These are phyloP conservation scores for Drosophila falleni DNA, from an alignment of 2,888 invertebrate genomes.

Conservation along the genomic window DNA sequence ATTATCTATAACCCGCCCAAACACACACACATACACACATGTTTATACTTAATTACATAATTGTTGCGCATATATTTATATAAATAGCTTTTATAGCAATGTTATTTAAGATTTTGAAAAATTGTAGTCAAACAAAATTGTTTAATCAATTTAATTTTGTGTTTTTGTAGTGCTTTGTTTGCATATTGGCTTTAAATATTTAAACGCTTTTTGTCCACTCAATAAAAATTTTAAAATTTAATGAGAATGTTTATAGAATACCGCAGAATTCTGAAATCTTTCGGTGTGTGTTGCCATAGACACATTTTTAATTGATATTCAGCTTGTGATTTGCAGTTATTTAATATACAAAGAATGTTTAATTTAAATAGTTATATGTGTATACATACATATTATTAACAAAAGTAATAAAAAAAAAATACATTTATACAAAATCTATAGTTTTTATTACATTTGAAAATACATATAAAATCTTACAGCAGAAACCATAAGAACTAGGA, in stretches of 20 bases:
- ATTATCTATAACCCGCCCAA: conserved; percentile 49
- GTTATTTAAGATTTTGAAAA: conserved; percentile 62
- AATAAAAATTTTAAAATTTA: conserved; percentile 55
- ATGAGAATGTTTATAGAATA: conserved; percentile 25
- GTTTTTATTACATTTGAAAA: too few relatives aligned
- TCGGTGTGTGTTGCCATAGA: conserved; percentile 8
- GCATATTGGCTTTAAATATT: conserved; percentile 61
- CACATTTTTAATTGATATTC: conserved; percentile 73
- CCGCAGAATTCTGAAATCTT: background rate
- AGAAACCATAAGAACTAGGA: too few relatives aligned
- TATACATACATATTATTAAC: conserved; percentile 50
- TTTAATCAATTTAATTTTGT: conserved; percentile 71
- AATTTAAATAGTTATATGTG: conserved; percentile 45
- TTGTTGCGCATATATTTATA: conserved; percentile 66
- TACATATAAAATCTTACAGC: too few relatives aligned
- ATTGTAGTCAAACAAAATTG: conserved; percentile 68
- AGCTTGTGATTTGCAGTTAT: conserved; percentile 82
- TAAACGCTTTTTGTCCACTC: conserved; percentile 64
- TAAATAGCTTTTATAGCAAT: conserved; percentile 77
- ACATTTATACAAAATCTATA: conserved; percentile 58
- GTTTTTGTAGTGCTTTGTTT: conserved; percentile 69
- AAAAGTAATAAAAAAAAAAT: conserved; percentile 47
- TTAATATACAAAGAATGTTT: conserved; percentile 54
- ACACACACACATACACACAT: conserved; percentile 42
- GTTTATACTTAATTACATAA: conserved; percentile 68